Conservation (phyloP, 2,888 invertebrate species). For the Hyppa rectilinea region DNA sequence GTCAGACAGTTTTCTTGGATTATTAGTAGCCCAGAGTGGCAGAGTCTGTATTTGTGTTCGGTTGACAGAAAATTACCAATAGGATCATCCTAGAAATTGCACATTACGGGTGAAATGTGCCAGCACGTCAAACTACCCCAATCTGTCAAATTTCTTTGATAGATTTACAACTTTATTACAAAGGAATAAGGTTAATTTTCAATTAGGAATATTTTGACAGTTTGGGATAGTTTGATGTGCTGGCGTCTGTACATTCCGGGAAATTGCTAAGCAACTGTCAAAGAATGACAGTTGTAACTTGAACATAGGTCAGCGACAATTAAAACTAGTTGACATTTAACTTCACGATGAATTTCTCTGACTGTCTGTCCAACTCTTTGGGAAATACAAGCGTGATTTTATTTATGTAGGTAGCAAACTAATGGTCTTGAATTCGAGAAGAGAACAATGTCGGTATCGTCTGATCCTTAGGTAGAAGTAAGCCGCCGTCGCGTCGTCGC, state of each 20-base stretch:
- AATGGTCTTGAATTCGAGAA: slow-evolving; percentile 22
- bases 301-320: not conserved
- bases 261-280: no score
- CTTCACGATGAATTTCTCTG: no score
- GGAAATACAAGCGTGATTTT: not conserved
- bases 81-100: not conserved
- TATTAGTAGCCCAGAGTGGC: not conserved
- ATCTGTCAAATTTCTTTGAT: no score
- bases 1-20: not conserved
- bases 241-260: no score
- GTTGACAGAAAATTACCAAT: not conserved
- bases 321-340: not conserved
- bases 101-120: not conserved
- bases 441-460: slow-evolving; percentile 26
- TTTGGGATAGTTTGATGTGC: no score
- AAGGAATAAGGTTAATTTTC: no score
- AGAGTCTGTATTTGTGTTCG: not conserved
- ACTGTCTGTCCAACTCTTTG: not conserved
- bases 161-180: no score
- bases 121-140: no score
- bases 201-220: no score
- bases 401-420: not conserved
- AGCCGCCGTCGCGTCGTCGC: slow-evolving; percentile 66
- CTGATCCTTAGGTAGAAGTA: slow-evolving; percentile 34
- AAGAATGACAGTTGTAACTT: not conserved